Conservation (phyloP, 2,113 vertebrate genomes). For the Bombycilla garrulus region DNA sequence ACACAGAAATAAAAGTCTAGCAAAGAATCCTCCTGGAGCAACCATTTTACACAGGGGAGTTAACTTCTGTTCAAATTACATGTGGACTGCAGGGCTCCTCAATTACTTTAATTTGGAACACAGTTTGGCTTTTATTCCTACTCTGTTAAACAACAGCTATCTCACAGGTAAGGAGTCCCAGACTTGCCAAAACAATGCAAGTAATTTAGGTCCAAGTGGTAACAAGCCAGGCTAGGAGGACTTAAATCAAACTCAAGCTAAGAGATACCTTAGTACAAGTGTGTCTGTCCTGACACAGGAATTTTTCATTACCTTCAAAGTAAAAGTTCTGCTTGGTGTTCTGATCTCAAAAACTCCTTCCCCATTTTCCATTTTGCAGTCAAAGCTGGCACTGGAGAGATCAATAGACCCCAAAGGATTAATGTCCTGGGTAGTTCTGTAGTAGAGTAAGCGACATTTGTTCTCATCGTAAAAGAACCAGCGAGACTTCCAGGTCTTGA, state of each 20-base stretch:
- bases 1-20: background rate
- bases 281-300: background rate
- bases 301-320: conserved; percentile 81
- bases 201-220: background rate
- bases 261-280: background rate
- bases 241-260: background rate
- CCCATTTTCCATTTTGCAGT: conserved; percentile 80
- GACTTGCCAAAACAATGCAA: background rate
- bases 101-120: background rate
- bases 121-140: background rate
- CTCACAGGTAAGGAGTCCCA: background rate
- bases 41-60: background rate
- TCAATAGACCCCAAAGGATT: conserved; percentile 85
- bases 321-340: conserved; percentile 82
- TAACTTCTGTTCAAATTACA: background rate
- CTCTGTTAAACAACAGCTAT: background rate
- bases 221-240: background rate
- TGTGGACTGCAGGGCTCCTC: background rate
- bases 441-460: conserved; percentile 86
- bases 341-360: conserved; percentile 88
- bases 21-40: background rate
- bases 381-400: conserved; percentile 79
- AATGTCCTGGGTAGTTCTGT: conserved; percentile 85
- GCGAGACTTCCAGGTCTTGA: conserved; percentile 90
- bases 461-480: conserved; percentile 91